These are phyloP conservation scores for Sebastes itinus DNA, from an alignment of 2,797 vertebrate genomes.

Conservation along the genomic window DNA sequence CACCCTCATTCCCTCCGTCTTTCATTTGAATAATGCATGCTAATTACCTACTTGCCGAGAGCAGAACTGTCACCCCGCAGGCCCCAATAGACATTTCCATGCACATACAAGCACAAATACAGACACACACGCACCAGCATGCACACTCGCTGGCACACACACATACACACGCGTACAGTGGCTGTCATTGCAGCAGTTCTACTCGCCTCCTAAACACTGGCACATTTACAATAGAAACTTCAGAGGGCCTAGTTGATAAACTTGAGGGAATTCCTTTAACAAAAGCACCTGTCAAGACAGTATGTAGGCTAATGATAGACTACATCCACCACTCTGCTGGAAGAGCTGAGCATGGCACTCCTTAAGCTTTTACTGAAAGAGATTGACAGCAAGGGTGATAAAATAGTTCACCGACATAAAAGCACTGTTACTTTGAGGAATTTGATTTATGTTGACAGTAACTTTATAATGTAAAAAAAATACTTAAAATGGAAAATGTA, in stretches of 20 bases:
- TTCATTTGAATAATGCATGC: constrained; percentile 86
- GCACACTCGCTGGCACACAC: neutral
- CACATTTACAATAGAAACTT: constrained; percentile 71
- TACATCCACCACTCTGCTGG: constrained; percentile 45
- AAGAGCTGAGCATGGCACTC: constrained; percentile 57
- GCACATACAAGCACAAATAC: constrained; percentile 34
- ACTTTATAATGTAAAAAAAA: neutral
- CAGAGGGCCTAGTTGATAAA: constrained; percentile 62
- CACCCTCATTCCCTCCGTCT: constrained; percentile 76
- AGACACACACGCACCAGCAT: neutral
- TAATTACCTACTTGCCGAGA: constrained; percentile 84
- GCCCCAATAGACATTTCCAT: constrained; percentile 61
- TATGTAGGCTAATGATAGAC: constrained; percentile 73
- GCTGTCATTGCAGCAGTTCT: constrained; percentile 54
- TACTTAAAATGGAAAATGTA: neutral
- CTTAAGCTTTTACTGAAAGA: constrained; percentile 33
- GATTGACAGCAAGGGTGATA: constrained; percentile 12
- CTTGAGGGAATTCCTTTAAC: constrained; percentile 70
- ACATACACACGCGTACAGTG: constrained; percentile 1
- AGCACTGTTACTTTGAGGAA: neutral
- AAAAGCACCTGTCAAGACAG: constrained; percentile 72
- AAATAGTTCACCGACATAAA: neutral
- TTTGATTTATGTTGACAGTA: neutral
- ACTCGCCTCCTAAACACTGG: constrained; percentile 52
- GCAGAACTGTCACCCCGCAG: constrained; percentile 75